Conservation (phyloP, 2,888 invertebrate genomes). For the Ectemnius cavifrons region DNA sequence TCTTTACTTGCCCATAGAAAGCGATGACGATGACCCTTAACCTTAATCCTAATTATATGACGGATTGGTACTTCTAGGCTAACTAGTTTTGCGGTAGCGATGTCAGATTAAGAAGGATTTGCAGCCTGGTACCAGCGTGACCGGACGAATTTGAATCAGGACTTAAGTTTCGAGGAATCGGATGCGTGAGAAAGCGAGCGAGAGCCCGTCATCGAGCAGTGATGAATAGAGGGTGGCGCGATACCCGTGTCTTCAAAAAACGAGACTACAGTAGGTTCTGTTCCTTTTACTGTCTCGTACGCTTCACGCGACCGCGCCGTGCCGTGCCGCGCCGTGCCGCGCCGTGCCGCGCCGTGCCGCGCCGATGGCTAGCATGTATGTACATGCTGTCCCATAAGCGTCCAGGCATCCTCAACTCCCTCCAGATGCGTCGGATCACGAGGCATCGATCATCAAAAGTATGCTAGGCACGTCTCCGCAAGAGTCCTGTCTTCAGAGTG, state of each 20-base stretch:
- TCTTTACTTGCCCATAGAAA: neutral
- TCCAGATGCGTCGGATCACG: constrained; percentile 46
- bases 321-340: constrained; percentile 6
- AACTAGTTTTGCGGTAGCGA: neutral
- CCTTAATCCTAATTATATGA: too few relatives aligned
- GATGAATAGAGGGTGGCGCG: constrained; percentile 65
- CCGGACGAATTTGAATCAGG: too few relatives aligned
- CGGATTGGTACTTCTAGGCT: too few relatives aligned
- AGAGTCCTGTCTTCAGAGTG: constrained; percentile 9
- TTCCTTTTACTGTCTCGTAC: constrained; percentile 23
- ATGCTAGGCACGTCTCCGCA: constrained; percentile 50
- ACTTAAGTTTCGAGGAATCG: constrained; percentile 50
- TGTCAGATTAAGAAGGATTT: too few relatives aligned
- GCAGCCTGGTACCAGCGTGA: too few relatives aligned
- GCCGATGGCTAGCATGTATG: constrained; percentile 27
- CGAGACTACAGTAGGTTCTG: constrained; percentile 48
- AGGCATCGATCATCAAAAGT: constrained; percentile 62
- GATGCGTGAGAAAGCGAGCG: constrained; percentile 61
- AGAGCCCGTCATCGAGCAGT: constrained; percentile 59
- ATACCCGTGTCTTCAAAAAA: constrained; percentile 57
- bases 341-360: constrained; percentile 1
- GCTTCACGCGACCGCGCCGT: constrained; percentile 15
- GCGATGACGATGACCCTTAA: too few relatives aligned
- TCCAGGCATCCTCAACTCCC: constrained; percentile 52
- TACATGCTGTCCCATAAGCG: constrained; percentile 65